Evolutionary conservation across 1,140 invertebrate genomes (phyloP).

Genomic region (Zaprionus vittiger): DNA sequence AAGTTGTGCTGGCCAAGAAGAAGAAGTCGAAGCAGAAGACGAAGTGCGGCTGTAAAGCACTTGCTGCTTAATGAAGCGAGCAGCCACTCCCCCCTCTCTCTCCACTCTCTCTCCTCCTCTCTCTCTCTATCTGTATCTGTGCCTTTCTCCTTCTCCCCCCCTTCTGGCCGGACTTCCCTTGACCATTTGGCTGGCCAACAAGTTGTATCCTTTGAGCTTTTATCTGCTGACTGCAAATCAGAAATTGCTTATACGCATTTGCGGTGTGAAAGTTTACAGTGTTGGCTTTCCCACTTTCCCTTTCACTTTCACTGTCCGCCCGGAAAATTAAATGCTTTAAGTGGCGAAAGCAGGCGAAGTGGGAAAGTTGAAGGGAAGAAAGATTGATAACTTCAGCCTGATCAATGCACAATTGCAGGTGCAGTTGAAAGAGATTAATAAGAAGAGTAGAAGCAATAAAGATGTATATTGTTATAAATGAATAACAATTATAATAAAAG

Average conservation of each 20-base stretch:
- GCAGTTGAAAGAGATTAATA: no score
- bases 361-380: neutral
- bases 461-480: no score
- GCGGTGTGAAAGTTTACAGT: constrained; percentile 49
- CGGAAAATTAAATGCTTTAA: constrained; percentile 11
- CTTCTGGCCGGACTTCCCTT: constrained; percentile 7
- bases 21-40: constrained; percentile 28
- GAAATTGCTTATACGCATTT: constrained; percentile 44
- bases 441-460: no score
- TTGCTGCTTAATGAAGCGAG: constrained; percentile 71
- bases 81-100: constrained; percentile 16
- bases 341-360: neutral
- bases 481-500: no score
- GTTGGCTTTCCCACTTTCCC: constrained; percentile 43
- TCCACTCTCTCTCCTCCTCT: neutral
- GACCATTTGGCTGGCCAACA: constrained; percentile 42
- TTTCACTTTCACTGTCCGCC: constrained; percentile 16
- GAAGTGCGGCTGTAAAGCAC: constrained; percentile 35
- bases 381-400: neutral
- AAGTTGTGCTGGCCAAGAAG: no score
- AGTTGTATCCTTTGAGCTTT: constrained; percentile 51
- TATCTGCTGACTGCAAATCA: constrained; percentile 47
- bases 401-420: neutral
- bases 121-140: neutral
- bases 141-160: neutral